Conservation (phyloP, 2,888 invertebrate species). For the Digitonthophagus gazella region DNA sequence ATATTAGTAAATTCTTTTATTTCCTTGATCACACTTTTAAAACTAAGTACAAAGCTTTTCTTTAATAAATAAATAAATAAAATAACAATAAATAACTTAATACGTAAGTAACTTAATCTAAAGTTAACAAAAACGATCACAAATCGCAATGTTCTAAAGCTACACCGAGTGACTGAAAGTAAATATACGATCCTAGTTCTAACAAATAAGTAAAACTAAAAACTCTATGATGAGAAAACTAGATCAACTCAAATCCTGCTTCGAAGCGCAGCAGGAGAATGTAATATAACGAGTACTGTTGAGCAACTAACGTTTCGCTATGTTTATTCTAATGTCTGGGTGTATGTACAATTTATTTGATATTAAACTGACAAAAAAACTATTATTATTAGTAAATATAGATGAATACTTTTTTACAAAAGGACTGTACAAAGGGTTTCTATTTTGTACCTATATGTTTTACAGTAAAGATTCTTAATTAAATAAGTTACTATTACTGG, state of each 20-base stretch:
- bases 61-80: neutral
- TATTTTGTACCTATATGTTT: too few species aligned
- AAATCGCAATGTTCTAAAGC: neutral
- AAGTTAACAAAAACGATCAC: neutral
- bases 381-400: neutral
- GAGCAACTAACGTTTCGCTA: neutral
- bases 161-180: neutral
- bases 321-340: neutral
- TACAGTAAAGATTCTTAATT: neutral
- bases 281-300: neutral
- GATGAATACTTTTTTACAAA: constrained; percentile 7
- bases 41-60: too few species aligned
- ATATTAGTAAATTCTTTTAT: too few species aligned
- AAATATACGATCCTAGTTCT: neutral
- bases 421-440: constrained; percentile 1
- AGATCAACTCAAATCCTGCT: neutral
- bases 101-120: too few species aligned
- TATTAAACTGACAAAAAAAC: neutral
- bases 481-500: neutral
- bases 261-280: neutral
- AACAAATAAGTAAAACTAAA: neutral
- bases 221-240: neutral
- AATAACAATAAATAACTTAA: neutral
- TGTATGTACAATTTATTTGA: neutral
- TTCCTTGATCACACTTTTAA: too few species aligned